Percentiles rank a stretch among this genome's conserved stretches.
phyloP scores from a whole-genome alignment of 2,113 vertebrate species.

The Camarhynchus parvulus region DNA sequence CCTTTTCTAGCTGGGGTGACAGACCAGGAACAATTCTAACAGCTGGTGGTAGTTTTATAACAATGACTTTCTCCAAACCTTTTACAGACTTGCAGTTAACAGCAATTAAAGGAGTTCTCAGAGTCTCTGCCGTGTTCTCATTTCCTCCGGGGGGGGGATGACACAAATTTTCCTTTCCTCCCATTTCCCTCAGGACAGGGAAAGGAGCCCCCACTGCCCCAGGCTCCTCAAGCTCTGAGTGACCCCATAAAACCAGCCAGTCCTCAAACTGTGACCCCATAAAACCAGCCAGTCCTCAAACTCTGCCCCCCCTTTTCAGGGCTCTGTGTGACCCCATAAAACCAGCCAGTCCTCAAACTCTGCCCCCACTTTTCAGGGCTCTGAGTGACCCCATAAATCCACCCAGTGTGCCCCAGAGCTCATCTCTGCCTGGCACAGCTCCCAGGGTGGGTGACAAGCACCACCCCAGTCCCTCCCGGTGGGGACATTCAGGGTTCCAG shows the following conservation, averaged over 20 bases:
- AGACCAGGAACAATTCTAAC: slow-evolving; percentile 71
- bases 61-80: slow-evolving; percentile 78
- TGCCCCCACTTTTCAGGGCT: too few relatives aligned
- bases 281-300: too few relatives aligned
- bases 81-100: slow-evolving; percentile 80
- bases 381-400: too few relatives aligned
- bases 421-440: background rate
- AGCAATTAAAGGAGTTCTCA: slow-evolving; percentile 79
- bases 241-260: background rate
- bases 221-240: background rate
- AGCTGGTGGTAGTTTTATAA: slow-evolving; percentile 84
- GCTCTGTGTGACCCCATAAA: too few relatives aligned
- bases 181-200: too few relatives aligned
- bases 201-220: fast-evolving
- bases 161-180: background rate
- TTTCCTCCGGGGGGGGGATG: background rate
- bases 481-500: too few relatives aligned
- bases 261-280: background rate
- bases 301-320: too few relatives aligned
- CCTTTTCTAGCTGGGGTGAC: slow-evolving; percentile 76
- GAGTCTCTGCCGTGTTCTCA: slow-evolving; percentile 42
- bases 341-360: too few relatives aligned
- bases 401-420: too few relatives aligned
- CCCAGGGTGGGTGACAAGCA: background rate
- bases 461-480: fast-evolving